phyloP scores from a whole-genome alignment of 1,140 invertebrate genomes.

The Megalopta genalis region DNA sequence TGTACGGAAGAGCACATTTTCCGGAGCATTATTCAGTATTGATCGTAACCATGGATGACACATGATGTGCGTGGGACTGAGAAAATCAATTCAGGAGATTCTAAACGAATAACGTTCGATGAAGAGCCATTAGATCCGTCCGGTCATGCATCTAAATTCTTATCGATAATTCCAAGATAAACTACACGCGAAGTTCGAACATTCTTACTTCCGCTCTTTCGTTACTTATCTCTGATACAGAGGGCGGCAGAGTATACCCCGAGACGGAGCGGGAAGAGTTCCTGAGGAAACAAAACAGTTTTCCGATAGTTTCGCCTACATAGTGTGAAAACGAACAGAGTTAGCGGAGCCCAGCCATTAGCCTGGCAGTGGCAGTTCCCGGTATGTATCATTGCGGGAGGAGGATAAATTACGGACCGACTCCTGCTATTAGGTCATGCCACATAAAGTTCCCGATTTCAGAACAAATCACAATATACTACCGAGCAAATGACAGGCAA shows the following conservation, averaged over 20 bases:
- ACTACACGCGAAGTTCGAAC: constrained; percentile 40
- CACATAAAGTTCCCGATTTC: constrained; percentile 49
- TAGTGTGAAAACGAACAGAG: constrained; percentile 54
- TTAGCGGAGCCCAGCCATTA: constrained; percentile 47
- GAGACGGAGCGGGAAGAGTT: constrained; percentile 37
- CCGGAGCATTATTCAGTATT: no score
- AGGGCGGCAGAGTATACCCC: constrained; percentile 36
- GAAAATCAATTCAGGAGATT: background rate
- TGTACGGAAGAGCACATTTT: no score
- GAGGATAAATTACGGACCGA: constrained; percentile 52
- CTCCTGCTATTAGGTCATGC: constrained; percentile 27
- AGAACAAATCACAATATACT: no score
- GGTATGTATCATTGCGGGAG: constrained; percentile 45
- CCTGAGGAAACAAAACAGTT: constrained; percentile 55
- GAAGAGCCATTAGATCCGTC: background rate
- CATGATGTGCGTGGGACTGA: no score
- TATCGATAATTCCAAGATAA: constrained; percentile 13
- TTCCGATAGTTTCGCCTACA: constrained; percentile 48
- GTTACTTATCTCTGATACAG: constrained; percentile 40
- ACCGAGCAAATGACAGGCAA: no score
- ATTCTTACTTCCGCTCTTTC: constrained; percentile 13
- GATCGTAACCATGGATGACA: no score
- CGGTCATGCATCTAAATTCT: background rate
- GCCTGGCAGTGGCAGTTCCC: background rate
- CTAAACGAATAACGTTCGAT: background rate